These are phyloP conservation scores for Ginglymostoma cirratum DNA, from an alignment of 2,113 vertebrate genomes.

Conservation along the genomic window DNA sequence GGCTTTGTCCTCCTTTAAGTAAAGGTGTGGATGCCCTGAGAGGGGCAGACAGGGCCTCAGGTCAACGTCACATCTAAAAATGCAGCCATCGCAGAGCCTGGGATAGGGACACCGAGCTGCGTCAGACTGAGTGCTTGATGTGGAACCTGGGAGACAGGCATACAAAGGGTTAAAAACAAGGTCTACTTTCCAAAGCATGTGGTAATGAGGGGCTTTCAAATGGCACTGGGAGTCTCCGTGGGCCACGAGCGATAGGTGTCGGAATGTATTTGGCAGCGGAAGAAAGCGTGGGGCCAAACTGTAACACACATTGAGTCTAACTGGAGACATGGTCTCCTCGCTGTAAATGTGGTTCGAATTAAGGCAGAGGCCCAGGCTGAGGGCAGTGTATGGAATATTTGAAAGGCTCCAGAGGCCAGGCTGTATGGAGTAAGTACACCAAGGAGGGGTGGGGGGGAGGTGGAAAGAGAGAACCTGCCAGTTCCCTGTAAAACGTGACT, in stretches of 20 bases:
- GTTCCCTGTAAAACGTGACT: background rate
- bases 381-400: background rate
- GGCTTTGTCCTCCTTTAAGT: background rate
- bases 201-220: slow-evolving; percentile 40
- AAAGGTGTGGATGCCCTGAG: too few relatives aligned
- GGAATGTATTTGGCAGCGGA: slow-evolving; percentile 58
- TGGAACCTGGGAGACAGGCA: background rate
- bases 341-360: slow-evolving; percentile 53
- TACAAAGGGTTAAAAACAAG: slow-evolving; percentile 41
- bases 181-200: slow-evolving; percentile 44
- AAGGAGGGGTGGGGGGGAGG: background rate
- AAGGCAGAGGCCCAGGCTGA: background rate
- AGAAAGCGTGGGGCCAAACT: slow-evolving; percentile 48
- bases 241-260: slow-evolving; percentile 53
- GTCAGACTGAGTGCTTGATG: background rate
- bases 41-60: too few relatives aligned
- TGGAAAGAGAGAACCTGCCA: background rate
- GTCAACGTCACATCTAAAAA: too few relatives aligned
- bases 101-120: too few relatives aligned
- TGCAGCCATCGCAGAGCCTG: too few relatives aligned
- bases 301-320: slow-evolving; percentile 43
- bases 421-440: background rate
- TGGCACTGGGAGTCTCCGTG: slow-evolving; percentile 42
- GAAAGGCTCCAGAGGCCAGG: background rate
- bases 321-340: slow-evolving; percentile 46